phyloP scores from a whole-genome alignment of 2,888 invertebrate species.

The Acleris holmiana region DNA sequence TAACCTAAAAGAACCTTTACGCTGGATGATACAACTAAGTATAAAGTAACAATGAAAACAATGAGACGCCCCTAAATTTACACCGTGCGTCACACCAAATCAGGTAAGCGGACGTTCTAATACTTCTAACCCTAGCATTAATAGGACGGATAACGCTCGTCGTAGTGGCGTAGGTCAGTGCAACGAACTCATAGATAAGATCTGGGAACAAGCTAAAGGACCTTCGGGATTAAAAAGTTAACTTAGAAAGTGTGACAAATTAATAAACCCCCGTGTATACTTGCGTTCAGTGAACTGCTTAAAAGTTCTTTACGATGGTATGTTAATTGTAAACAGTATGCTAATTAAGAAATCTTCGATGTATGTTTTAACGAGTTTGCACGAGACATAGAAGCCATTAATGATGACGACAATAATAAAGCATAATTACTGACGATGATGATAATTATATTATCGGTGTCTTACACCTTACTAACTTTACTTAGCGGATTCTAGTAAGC shows the following conservation, averaged over 20 bases:
- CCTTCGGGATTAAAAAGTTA: neutral
- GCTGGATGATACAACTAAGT: neutral
- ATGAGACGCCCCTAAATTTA: slow-evolving; percentile 12
- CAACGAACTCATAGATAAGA: neutral
- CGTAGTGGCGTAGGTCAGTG: slow-evolving; percentile 22
- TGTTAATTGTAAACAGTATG: neutral
- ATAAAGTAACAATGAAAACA: neutral
- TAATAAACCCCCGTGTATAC: no score
- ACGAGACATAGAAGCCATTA: neutral
- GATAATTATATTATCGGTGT: no score
- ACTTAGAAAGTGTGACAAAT: no score
- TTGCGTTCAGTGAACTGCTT: no score
- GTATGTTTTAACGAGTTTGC: neutral
- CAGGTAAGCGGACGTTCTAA: slow-evolving; percentile 23
- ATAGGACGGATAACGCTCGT: slow-evolving; percentile 10
- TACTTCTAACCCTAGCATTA: slow-evolving; percentile 26
- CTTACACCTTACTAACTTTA: no score
- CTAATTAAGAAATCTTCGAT: neutral
- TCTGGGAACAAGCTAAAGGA: neutral
- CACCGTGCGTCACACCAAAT: slow-evolving; percentile 13
- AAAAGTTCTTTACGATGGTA: no score
- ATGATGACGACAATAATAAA: neutral
- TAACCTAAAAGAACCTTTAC: neutral
- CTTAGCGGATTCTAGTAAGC: no score
- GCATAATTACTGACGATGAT: neutral